These are phyloP conservation scores for Carassius auratus DNA, from an alignment of 2,113 vertebrate genomes.

Conservation along the genomic window DNA sequence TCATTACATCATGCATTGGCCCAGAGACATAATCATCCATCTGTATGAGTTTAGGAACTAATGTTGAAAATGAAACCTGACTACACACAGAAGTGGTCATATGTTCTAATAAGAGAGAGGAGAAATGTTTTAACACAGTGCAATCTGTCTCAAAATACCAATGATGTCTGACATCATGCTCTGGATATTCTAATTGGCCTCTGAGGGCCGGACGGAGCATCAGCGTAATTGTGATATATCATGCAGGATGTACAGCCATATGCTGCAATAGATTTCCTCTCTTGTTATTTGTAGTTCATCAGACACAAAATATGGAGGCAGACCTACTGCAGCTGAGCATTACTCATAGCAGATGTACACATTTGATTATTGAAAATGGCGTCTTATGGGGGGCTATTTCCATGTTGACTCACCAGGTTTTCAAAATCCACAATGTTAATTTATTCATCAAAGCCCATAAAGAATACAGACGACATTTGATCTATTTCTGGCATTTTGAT, in stretches of 20 bases:
- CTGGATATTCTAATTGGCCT: slow-evolving; percentile 50
- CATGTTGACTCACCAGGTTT: slow-evolving; percentile 15
- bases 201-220: slow-evolving; percentile 38
- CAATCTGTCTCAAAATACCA: slow-evolving; percentile 44
- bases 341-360: slow-evolving; percentile 26
- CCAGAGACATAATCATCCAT: slow-evolving; percentile 25
- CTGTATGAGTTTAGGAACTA: slow-evolving; percentile 28
- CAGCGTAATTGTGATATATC: slow-evolving; percentile 55
- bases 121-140: slow-evolving; percentile 28
- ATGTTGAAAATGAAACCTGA: slow-evolving; percentile 33
- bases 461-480: slow-evolving; percentile 14
- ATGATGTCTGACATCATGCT: slow-evolving; percentile 49
- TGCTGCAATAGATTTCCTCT: slow-evolving; percentile 44
- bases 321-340: neutral
- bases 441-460: slow-evolving; percentile 8
- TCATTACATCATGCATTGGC: slow-evolving; percentile 7
- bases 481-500: neutral
- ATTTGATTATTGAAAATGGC: slow-evolving; percentile 28
- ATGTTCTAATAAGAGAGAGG: slow-evolving; percentile 21
- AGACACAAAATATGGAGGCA: neutral
- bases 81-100: slow-evolving; percentile 20
- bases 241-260: slow-evolving; percentile 39
- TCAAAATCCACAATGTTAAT: neutral
- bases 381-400: neutral
- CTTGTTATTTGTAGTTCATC: slow-evolving; percentile 34